Percentiles rank a stretch among this genome's conserved stretches.
Conservation (phyloP, 2,113 vertebrate species). For the Candoia aspera region DNA sequence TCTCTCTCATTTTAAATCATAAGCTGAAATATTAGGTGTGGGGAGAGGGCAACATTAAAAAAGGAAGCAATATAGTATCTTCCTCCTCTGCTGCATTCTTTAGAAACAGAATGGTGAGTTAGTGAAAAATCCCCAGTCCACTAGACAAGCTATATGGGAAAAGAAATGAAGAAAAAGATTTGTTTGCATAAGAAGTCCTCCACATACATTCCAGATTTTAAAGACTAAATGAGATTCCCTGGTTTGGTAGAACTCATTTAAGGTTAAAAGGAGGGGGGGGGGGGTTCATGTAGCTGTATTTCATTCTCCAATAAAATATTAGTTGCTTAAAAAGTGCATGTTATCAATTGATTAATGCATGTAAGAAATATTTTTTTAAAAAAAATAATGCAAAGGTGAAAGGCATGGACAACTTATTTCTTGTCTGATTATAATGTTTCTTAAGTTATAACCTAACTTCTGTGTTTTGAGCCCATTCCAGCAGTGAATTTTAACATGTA, state of each 20-base stretch:
- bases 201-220: neutral
- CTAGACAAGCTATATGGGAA: neutral
- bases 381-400: neutral
- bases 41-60: too few relatives aligned
- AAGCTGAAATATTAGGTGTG: neutral
- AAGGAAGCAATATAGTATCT: neutral
- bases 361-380: neutral
- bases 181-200: neutral
- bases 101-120: neutral
- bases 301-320: neutral
- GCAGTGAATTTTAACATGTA: neutral
- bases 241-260: neutral
- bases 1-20: neutral
- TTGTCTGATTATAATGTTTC: neutral
- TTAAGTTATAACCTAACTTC: neutral
- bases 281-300: neutral
- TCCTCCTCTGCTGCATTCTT: neutral
- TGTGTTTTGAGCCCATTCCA: neutral
- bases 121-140: neutral
- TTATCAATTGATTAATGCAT: neutral
- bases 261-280: neutral
- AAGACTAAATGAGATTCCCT: neutral
- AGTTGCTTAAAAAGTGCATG: neutral
- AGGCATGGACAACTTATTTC: neutral
- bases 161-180: neutral